Percentiles rank a stretch among this genome's conserved stretches.
These are phyloP conservation scores for Cavia porcellus DNA, from an alignment of 2,113 vertebrate species.

Conservation along the genomic window DNA sequence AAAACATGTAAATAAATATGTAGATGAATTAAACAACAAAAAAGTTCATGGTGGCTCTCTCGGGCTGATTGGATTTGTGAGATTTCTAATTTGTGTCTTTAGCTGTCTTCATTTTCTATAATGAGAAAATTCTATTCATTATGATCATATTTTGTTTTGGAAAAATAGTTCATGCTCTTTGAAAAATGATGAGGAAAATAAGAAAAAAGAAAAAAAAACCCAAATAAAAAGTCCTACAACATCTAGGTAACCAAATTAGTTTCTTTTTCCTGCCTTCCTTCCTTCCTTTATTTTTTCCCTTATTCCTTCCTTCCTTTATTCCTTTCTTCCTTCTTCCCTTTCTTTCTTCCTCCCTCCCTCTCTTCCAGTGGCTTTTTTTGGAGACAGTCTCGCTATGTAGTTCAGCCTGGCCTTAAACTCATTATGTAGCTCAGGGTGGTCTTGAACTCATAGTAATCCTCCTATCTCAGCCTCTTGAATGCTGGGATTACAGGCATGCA, in stretches of 20 bases:
- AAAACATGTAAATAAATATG: constrained; percentile 26
- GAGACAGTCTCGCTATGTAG: not conserved
- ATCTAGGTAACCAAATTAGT: not conserved
- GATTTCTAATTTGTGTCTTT: not conserved
- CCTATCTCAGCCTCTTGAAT: not conserved
- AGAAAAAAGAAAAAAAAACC: not conserved
- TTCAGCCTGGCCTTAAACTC: not conserved
- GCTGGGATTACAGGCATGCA: not conserved
- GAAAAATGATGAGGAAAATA: not conserved
- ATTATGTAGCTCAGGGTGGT: not conserved
- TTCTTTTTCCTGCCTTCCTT: not conserved
- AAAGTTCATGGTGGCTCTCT: not conserved
- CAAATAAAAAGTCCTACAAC: not conserved
- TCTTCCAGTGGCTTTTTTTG: not conserved
- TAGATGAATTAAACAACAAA: not conserved
- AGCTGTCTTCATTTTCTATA: not conserved
- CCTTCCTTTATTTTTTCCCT: not conserved
- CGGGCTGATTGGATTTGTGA: not conserved
- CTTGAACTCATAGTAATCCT: not conserved
- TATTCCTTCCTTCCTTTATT: not conserved
- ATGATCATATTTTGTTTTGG: not conserved
- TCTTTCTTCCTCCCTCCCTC: not conserved
- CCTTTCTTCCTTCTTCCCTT: no score
- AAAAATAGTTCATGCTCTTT: not conserved
- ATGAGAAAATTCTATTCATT: not conserved